Conservation (phyloP, 2,888 invertebrate genomes). For the Hypercompe scribonia region DNA sequence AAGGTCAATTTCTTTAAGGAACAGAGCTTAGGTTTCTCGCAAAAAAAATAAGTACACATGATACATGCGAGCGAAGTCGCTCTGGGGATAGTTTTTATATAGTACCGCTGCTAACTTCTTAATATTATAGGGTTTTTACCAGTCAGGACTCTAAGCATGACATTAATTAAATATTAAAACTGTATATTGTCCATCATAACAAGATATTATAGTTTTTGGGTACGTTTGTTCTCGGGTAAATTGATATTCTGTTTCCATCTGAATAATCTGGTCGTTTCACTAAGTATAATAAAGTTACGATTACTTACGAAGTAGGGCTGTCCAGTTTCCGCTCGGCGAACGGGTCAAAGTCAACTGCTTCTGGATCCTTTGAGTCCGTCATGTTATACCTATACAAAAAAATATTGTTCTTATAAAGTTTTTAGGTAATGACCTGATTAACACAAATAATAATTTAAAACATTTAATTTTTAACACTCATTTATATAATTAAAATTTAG, state of each 20-base stretch:
- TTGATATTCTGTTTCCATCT: background rate
- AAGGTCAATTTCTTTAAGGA: too few species aligned
- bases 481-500: background rate
- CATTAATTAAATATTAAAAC: background rate
- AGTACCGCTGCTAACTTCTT: too few species aligned
- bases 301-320: constrained; percentile 93
- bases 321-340: constrained; percentile 90
- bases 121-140: too few species aligned
- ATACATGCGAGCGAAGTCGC: too few species aligned
- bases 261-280: background rate
- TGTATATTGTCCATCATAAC: background rate
- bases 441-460: too few species aligned
- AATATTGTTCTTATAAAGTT: constrained; percentile 8
- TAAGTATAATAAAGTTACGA: background rate
- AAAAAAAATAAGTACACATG: too few species aligned
- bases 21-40: too few species aligned
- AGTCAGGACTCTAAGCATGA: too few species aligned
- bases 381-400: constrained; percentile 87
- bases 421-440: background rate
- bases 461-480: too few species aligned
- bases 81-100: too few species aligned
- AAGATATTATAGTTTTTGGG: background rate
- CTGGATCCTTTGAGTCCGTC: constrained; percentile 85
- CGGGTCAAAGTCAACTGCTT: constrained; percentile 90
- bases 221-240: background rate